A percentile compares a stretch with the other conserved stretches of the same genome.
Conservation (phyloP, 2,888 invertebrate genomes). For the Drosophila quinaria region DNA sequence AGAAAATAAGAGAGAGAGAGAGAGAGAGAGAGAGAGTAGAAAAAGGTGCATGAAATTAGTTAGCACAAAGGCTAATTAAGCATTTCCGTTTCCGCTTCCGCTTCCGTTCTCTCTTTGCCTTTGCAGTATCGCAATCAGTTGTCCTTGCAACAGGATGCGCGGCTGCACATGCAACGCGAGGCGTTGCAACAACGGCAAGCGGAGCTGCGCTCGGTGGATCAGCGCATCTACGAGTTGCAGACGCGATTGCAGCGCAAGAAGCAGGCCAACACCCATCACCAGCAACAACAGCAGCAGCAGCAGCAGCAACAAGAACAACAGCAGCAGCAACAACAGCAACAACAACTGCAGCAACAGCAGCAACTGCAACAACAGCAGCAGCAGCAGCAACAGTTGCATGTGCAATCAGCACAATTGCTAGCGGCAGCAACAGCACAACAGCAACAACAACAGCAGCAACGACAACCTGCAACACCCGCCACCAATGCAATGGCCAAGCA, state of each 20-base stretch:
- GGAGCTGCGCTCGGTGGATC: slow-evolving; percentile 96
- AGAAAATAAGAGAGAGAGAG: neutral
- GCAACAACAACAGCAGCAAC: slow-evolving; percentile 52
- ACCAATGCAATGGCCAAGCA: slow-evolving; percentile 60
- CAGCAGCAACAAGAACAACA: slow-evolving; percentile 70
- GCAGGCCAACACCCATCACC: slow-evolving; percentile 87
- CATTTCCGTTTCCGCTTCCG: slow-evolving; percentile 14
- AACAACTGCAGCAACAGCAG: slow-evolving; percentile 44
- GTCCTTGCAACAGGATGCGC: slow-evolving; percentile 97
- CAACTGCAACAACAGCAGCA: slow-evolving; percentile 46
- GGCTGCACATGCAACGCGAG: slow-evolving; percentile 95
- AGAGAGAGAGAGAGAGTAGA: neutral
- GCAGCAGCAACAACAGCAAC: slow-evolving; percentile 57
- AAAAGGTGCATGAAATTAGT: slow-evolving; percentile 6
- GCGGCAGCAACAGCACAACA: slow-evolving; percentile 47
- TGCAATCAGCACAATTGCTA: slow-evolving; percentile 56
- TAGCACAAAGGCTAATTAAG: slow-evolving; percentile 16
- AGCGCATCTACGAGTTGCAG: slow-evolving; percentile 96
- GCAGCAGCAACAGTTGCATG: slow-evolving; percentile 59
- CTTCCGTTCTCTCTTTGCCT: neutral
- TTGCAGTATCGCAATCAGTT: slow-evolving; percentile 97
- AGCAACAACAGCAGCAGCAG: slow-evolving; percentile 76
- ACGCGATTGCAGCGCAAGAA: slow-evolving; percentile 95
- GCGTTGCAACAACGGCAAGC: slow-evolving; percentile 95
- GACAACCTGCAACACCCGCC: slow-evolving; percentile 47